Evolutionary conservation across 2,888 invertebrate genomes (phyloP), one percentile per base, ranked within the genome.

Genomic region (Thecocarcelia acutangulata): DNA sequence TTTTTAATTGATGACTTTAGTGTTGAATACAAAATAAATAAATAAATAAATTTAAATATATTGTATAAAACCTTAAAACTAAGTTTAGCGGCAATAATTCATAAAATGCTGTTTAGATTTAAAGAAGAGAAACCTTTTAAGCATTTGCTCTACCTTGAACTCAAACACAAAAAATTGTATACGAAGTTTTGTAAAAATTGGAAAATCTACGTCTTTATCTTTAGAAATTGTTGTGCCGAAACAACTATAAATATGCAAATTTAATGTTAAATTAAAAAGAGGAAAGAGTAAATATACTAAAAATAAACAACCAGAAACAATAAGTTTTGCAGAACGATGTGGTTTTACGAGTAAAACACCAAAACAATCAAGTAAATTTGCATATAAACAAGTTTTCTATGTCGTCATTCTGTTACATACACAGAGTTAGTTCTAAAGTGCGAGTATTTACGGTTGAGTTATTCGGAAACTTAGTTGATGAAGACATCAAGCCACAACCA

Each of bases 1-100:
- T 37, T 42, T 73, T 70, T 77, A 75, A 78, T 83, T 80, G 77
- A 78, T 80, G 80, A 72, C 66, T 83, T 63, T 72, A 75, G 70
- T 82, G 82, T 78, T 64, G 69, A 75, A 74, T 74, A 46, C 58
- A 66, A 52, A n/a, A n/a, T n/a, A 66, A 63, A 42, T 17, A 44
- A 42, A 48, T 4, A 44, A 66, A 56, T 9, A 61, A 73, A 54
- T 33, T 24, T 15, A 64, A 37, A 33, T 33, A 33, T 8, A n/a
- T n/a, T n/a, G n/a, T n/a, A 33, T 33, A 33, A 48, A 75, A 58
- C 40, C n/a, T 52, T n/a, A 42, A 42, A 17, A 44, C 24, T 44
- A 17, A 44, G 15, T 40, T 66, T 40, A 74, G 46, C 40, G 46
- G 64, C 37, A 5, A 46, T 56, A 63, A 33, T 44, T 63, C 21